These are phyloP conservation scores for Delichon dasypus DNA, from an alignment of 2,797 vertebrate genomes.

Conservation along the genomic window DNA sequence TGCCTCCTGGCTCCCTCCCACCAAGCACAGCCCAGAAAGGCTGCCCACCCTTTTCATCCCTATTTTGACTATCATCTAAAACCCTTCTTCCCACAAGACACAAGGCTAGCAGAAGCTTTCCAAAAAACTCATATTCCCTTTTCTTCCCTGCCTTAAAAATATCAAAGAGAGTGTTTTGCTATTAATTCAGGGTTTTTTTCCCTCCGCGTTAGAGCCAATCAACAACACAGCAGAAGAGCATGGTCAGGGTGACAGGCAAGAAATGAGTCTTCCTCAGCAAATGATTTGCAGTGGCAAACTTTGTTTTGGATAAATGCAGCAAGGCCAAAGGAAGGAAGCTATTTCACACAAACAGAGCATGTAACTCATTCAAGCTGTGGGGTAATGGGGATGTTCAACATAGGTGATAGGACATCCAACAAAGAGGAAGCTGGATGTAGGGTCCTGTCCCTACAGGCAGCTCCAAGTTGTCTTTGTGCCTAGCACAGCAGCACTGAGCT, in stretches of 20 bases:
- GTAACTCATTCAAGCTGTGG: background rate
- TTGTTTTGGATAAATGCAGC: background rate
- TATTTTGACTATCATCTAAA: background rate
- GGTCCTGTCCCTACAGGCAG: background rate
- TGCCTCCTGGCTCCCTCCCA: conserved; percentile 20
- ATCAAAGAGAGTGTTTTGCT: background rate
- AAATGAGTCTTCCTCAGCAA: background rate
- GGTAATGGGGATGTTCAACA: background rate
- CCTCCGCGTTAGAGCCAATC: background rate
- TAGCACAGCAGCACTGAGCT: background rate
- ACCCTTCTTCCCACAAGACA: background rate
- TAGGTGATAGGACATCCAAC: background rate
- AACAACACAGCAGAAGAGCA: background rate
- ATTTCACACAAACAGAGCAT: background rate
- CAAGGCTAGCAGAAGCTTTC: background rate
- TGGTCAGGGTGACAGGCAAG: background rate
- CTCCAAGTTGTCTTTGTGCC: background rate
- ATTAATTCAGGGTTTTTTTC: background rate
- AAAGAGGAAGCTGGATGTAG: background rate
- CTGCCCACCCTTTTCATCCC: background rate
- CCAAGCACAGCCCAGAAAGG: background rate
- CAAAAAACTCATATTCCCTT: background rate
- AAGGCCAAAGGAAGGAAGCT: background rate
- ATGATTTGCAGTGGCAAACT: background rate
- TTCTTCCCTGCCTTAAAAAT: background rate